These are phyloP conservation scores for Ophraella communa DNA, from an alignment of 2,888 invertebrate species.

Conservation along the genomic window DNA sequence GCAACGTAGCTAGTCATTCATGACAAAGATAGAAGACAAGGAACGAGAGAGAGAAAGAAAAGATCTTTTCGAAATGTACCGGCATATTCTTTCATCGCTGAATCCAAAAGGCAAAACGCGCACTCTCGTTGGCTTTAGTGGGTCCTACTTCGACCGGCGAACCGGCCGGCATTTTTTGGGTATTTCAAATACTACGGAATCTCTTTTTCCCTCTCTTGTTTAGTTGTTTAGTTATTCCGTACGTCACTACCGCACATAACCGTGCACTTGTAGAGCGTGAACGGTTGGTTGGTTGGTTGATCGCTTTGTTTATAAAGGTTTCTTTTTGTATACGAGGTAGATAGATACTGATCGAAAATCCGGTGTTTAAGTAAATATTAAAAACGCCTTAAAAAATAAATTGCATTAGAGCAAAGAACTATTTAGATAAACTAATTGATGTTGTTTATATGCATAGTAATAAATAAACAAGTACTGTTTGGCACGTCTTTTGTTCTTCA, in stretches of 20 bases:
- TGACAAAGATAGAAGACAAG: slow-evolving; percentile 15
- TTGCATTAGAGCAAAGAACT: no score
- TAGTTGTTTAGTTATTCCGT: not conserved
- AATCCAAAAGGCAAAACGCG: slow-evolving; percentile 22
- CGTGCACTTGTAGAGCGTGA: slow-evolving; percentile 19
- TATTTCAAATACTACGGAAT: slow-evolving; percentile 17
- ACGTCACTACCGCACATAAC: slow-evolving; percentile 21
- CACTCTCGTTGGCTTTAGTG: slow-evolving; percentile 2
- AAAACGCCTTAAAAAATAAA: no score
- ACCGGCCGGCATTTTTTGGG: slow-evolving; percentile 25
- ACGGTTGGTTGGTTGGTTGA: slow-evolving; percentile 8
- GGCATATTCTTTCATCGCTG: slow-evolving; percentile 30
- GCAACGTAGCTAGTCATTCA: not conserved
- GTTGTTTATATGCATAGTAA: no score
- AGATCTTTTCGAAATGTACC: slow-evolving; percentile 21
- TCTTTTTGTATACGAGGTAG: slow-evolving; percentile 1
- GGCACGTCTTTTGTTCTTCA: no score
- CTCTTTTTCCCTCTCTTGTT: slow-evolving; percentile 14
- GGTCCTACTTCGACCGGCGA: not conserved
- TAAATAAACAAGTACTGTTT: no score
- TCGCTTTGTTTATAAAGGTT: slow-evolving; percentile 13
- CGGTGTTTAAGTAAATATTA: no score
- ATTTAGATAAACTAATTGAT: no score
- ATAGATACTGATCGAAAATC: no score
- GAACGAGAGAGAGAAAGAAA: slow-evolving; percentile 20